Percentiles rank a stretch among this genome's conserved stretches.
These are phyloP conservation scores for Propithecus perrieri DNA, from an alignment of 2,797 vertebrate genomes.

Conservation along the genomic window DNA sequence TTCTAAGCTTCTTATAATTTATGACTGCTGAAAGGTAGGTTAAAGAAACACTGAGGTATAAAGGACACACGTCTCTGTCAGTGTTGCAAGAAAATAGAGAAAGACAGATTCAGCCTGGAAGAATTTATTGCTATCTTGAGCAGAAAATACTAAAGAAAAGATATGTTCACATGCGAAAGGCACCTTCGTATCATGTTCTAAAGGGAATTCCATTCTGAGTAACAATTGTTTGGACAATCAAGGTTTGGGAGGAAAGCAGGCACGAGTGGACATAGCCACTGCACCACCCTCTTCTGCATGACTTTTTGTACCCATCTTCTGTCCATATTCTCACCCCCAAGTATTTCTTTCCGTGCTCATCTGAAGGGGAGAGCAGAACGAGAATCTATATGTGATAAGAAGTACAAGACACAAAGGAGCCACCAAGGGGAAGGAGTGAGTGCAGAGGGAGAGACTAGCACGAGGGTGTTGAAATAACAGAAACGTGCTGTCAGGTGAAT, in stretches of 20 bases:
- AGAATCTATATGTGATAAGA: background rate
- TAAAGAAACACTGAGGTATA: background rate
- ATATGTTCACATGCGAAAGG: background rate
- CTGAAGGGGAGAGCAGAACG: background rate
- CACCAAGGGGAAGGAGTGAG: rapidly evolving
- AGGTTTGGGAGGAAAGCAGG: background rate
- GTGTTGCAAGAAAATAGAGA: background rate
- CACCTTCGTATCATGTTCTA: background rate
- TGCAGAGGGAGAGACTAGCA: background rate
- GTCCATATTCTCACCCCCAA: background rate
- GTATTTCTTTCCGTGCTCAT: background rate
- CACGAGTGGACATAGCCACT: background rate
- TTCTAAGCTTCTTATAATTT: slow-evolving; percentile 1
- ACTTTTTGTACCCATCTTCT: background rate
- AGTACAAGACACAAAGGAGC: background rate
- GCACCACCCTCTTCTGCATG: no score
- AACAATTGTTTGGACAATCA: background rate
- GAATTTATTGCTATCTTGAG: background rate
- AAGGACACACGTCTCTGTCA: background rate
- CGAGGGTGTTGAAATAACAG: background rate
- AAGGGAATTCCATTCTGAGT: background rate
- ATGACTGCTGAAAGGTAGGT: background rate
- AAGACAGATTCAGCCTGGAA: background rate
- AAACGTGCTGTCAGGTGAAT: background rate
- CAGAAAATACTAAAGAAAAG: slow-evolving; percentile 11